Evolutionary conservation across 2,888 invertebrate species (phyloP).

Genomic region (Microctonus aethiopoides): DNA sequence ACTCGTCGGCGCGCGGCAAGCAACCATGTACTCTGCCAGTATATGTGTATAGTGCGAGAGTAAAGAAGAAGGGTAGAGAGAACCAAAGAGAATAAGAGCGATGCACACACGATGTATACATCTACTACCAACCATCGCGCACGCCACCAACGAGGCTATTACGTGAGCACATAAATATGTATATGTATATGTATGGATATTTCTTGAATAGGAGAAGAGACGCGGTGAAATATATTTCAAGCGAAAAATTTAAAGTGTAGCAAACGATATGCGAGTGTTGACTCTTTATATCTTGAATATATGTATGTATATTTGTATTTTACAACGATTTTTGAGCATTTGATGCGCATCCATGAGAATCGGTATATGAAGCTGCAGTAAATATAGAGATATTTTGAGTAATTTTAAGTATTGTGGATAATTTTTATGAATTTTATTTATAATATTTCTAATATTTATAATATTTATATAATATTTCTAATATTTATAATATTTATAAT

Average conservation of each 20-base stretch:
- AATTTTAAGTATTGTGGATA: no score
- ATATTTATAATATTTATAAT: no score
- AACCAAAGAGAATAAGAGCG: conserved; percentile 21
- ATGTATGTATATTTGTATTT: conserved; percentile 25
- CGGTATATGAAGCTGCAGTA: conserved; percentile 58
- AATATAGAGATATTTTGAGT: no score
- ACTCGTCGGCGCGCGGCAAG: conserved; percentile 45
- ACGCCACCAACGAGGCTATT: conserved; percentile 58
- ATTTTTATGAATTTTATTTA: no score
- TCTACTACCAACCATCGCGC: conserved; percentile 55
- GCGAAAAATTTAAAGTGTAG: conserved; percentile 11
- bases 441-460: no score
- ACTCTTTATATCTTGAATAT: no score
- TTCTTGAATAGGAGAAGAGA: conserved; percentile 34
- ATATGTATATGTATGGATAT: conserved; percentile 52
- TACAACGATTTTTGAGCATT: conserved; percentile 50
- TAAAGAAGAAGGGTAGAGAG: conserved; percentile 12
- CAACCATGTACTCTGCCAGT: conserved; percentile 40
- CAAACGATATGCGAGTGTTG: conserved; percentile 40
- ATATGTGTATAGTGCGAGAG: conserved; percentile 38
- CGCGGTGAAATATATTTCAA: conserved; percentile 25
- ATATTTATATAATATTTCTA: no score
- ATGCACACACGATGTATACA: conserved; percentile 47
- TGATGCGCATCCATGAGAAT: conserved; percentile 60
- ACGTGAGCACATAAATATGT: conserved; percentile 58